Percentiles rank a stretch among this genome's conserved stretches.
Evolutionary conservation across 2,113 vertebrate genomes (phyloP).

Genomic region (Atrichornis clamosus): DNA sequence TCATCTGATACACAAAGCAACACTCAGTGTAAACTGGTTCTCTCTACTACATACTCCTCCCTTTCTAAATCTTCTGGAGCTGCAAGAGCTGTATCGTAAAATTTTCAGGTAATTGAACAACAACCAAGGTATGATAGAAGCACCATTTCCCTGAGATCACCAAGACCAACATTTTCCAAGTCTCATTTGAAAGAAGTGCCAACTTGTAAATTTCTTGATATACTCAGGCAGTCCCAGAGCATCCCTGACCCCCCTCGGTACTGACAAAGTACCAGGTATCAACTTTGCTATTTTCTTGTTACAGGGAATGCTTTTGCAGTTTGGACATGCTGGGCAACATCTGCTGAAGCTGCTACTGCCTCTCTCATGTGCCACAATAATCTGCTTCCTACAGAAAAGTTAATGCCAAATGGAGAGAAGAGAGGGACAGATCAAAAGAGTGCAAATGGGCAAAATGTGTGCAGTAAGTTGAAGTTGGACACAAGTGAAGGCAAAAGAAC

Average conservation of each 20-base stretch:
- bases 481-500: not conserved
- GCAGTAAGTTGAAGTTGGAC: not conserved
- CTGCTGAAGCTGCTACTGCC: conserved; percentile 3
- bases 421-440: not conserved
- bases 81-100: not conserved
- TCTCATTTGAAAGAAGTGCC: not conserved
- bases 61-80: not conserved
- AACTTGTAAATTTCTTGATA: not conserved
- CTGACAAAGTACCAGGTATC: not conserved
- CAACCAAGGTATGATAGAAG: not conserved
- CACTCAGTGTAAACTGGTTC: not conserved
- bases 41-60: not conserved
- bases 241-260: not conserved
- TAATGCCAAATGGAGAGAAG: not conserved
- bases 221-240: not conserved
- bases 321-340: not conserved
- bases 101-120: not conserved
- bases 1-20: not conserved
- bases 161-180: not conserved
- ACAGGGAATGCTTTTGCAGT: not conserved
- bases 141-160: not conserved
- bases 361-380: not conserved
- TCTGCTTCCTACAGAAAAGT: not conserved
- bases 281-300: not conserved
- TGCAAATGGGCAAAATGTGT: not conserved